phyloP scores from a whole-genome alignment of 2,797 vertebrate genomes.

The Clarias platycephalus region DNA sequence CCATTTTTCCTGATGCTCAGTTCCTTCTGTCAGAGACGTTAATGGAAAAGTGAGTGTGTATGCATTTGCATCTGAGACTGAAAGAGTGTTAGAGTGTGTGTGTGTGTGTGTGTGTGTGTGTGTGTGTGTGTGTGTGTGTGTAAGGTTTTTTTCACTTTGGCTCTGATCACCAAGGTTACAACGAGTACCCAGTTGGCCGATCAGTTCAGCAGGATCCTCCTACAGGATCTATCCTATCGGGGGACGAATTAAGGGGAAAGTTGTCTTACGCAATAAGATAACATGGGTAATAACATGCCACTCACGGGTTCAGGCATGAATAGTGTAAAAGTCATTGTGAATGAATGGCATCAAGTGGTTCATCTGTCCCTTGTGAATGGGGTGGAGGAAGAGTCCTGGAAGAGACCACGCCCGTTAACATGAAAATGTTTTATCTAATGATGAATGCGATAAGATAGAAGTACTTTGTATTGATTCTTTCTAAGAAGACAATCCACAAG shows the following conservation, averaged over 20 bases:
- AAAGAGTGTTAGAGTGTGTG: background rate
- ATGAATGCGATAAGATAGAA: background rate
- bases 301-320: background rate
- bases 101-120: background rate
- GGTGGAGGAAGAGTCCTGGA: background rate
- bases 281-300: background rate
- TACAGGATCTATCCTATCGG: background rate
- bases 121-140: background rate
- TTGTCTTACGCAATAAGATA: background rate
- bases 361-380: too few species aligned
- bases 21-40: conserved; percentile 22
- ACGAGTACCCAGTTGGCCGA: conserved; percentile 31
- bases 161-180: conserved; percentile 25
- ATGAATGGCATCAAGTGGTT: background rate
- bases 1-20: conserved; percentile 25
- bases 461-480: background rate
- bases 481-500: background rate
- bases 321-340: background rate
- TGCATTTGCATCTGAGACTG: background rate
- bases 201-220: conserved; percentile 25
- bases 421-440: background rate
- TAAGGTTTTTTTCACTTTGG: background rate
- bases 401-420: background rate
- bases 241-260: background rate
- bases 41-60: background rate